Evolutionary conservation across 2,113 vertebrate genomes (phyloP).

Genomic region (Ceyx melanurus): DNA sequence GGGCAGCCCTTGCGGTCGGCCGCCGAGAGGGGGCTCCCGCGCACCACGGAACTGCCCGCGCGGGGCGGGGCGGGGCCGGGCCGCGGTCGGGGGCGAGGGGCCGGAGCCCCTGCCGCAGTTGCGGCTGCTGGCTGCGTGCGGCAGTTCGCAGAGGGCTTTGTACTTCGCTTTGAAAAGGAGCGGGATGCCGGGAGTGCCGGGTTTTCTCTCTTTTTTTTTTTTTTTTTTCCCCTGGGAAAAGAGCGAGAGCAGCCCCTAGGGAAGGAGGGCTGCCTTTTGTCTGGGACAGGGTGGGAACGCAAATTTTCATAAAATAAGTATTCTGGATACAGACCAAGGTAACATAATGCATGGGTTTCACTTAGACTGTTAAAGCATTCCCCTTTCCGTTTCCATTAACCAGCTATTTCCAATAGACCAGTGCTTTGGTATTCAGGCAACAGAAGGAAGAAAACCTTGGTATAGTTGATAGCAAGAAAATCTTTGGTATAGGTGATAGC

Average conservation of each 20-base stretch:
- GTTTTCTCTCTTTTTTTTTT: neutral
- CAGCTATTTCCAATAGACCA: neutral
- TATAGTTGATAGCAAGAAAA: neutral
- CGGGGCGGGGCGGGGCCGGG: neutral
- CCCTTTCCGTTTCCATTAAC: rapidly evolving
- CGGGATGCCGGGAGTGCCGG: neutral
- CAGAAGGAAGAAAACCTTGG: neutral
- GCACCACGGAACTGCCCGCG: slow-evolving; percentile 79
- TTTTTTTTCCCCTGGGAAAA: too few relatives aligned
- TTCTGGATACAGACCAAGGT: neutral
- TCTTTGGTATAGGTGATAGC: neutral
- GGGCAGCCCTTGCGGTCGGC: neutral
- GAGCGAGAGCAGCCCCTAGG: neutral
- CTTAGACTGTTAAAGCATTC: neutral
- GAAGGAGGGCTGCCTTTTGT: neutral
- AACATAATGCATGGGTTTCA: neutral
- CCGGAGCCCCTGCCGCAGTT: neutral
- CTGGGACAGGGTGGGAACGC: neutral
- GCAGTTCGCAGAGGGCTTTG: neutral
- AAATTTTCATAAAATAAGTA: neutral
- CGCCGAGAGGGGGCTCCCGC: slow-evolving; percentile 93
- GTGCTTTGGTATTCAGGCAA: neutral
- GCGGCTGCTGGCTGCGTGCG: neutral
- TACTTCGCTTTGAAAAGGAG: neutral
- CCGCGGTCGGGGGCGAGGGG: neutral